Conservation (phyloP, 2,797 vertebrate species). For the Coendou prehensilis region DNA sequence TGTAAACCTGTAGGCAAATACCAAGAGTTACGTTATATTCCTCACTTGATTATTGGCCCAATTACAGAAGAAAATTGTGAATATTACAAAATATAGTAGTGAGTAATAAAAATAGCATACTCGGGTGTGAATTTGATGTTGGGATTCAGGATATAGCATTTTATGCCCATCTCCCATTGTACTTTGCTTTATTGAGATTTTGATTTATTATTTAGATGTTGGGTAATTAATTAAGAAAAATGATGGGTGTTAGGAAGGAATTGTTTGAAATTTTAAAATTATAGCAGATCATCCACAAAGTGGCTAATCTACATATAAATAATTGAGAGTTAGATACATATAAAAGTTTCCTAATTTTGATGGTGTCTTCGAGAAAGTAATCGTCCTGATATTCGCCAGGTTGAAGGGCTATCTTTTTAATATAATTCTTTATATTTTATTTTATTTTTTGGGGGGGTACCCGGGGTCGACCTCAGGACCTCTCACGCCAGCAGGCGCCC, state of each 20-base stretch:
- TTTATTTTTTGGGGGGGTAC: too few species aligned
- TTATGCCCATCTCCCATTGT: not conserved
- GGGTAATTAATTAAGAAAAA: constrained; percentile 34
- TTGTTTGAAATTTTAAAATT: constrained; percentile 57
- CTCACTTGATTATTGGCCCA: not conserved
- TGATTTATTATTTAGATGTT: constrained; percentile 13
- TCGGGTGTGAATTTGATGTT: not conserved
- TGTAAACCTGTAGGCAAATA: not conserved
- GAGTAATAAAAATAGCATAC: not conserved
- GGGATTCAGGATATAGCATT: not conserved
- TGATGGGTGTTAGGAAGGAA: not conserved
- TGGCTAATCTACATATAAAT: constrained; percentile 40
- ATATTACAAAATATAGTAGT: not conserved
- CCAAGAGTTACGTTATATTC: not conserved
- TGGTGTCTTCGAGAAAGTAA: constrained; percentile 8
- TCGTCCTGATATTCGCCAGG: not conserved
- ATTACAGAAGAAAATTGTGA: not conserved
- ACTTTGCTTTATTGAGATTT: constrained; percentile 35
- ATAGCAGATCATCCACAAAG: not conserved
- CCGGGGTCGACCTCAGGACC: too few species aligned
- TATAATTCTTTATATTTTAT: constrained; percentile 82
- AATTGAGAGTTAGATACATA: constrained; percentile 35
- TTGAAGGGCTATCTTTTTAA: constrained; percentile 69
- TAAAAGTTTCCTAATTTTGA: constrained; percentile 53
- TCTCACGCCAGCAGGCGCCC: too few species aligned